Evolutionary conservation across 2,113 vertebrate species (phyloP), one percentile per base, ranked within the genome.

Genomic region (Psettodes erumei): DNA sequence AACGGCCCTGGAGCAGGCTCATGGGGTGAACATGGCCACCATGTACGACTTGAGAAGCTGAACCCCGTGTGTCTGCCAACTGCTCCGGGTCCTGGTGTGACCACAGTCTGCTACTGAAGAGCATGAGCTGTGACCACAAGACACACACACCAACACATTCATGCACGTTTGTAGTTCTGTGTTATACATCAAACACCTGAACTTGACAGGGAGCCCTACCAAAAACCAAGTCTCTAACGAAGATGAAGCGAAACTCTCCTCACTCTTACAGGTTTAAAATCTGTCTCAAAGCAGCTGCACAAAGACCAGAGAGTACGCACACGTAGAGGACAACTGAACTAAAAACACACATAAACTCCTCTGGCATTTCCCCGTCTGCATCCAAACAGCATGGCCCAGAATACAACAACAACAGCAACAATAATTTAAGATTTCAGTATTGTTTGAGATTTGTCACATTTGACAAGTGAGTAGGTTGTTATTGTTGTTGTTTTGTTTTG

Each of bases 61-160:
- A 89, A 79, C 48, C 15, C 37, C 62, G 74, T 77, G 27, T n/a
- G 21, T 53, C 62, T 80, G 84, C 79, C 77, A 83, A 83, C 55
- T 53, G 56, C 54, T 8, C 35, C 60, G 58, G 11, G 12, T 51
- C 77, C 71, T 68, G 83, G 37, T 63, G 71, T 25, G 67, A 71
- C 51, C 23, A 40, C 70, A 80, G 71, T 68, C 75, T 85, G 72
- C 72, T 71, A 21, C 66, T 19, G 18, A 50, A 2, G 71, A 69
- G 33, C 45, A 32, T 6, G 56, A 66, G 28, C 30, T 28, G 47
- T 18, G 59, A 56, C 42, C 35, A 53, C 3, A 0, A n/a, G 21
- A 65, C 19, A 59, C 0, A 43, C 35, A 47, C 33, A 53, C 21
- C 13, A 15, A 53, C 12, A 33, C 38, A 62, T 4, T 7, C 40